Base-by-base conservation (phyloP, 1,140 invertebrate species). In the Drosophila nasuta region DNA sequence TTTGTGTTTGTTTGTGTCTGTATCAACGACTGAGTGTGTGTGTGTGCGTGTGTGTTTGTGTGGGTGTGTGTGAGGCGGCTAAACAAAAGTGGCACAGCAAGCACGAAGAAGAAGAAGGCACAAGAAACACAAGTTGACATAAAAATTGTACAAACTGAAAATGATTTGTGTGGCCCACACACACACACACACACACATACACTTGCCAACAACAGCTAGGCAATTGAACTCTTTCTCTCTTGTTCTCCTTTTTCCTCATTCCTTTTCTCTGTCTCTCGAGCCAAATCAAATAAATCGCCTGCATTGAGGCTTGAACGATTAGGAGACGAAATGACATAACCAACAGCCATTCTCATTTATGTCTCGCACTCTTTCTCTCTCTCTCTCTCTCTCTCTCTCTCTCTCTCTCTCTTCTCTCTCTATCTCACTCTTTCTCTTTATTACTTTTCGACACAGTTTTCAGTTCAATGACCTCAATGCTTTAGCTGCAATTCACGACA, bases 91-190 rank as follows among this genome's bases (percentile, higher is more conserved):
- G 81, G 65, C 54, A 79, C 65, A 74, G 68, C 67, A 51, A 69
- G 59, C 74, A 65, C 8, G 33, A 59, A 65, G 35, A 43, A 46
- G 28, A 38, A 60, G 62, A 15, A 52, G 45, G 25, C 60, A 70
- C 20, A 70, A 64, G 67, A 67, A 72, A 74, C 60, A 67, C 66
- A 65, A 85, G 75, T 79, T 86, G 82, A 88, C 82, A 87, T 79
- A 82, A 74, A 88, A 87, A 87, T 87, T 87, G 82, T 79, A 87
- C 82, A 87, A 87, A 87, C 82, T 87, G 79, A 87, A 87, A 87
- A 87, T 87, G 82, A 87, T 87, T 87, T 82, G 83, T 87, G 82
- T 66, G 63, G 54, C 48, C 25, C 59, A 59, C 54, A 74, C 45
- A 60, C 69, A 38, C 46, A 43, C 33, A 65, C 33, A 65, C 66